Base-by-base conservation (phyloP, 2,113 vertebrate species). In the Clarias macrocephalus region DNA sequence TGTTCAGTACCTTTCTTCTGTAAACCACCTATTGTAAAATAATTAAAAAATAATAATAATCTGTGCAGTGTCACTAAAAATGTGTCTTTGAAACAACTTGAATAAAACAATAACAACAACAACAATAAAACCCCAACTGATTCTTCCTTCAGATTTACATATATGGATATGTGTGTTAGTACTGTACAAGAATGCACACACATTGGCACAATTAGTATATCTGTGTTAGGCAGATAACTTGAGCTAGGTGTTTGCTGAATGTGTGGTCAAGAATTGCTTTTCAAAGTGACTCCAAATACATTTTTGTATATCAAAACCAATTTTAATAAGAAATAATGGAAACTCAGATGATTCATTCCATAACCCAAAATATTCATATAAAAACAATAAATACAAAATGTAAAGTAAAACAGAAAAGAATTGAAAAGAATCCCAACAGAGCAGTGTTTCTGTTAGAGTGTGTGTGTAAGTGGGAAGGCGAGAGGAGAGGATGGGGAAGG, bases 171-270 rank as follows among this genome's bases (percentile, higher is more conserved):
- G 63, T 72, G 63, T 77, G 28, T 82, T 48, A 87, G 80, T 79
- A 68, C 57, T 88, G 75, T 75, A 56, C 76, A 80, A 28, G 68
- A 33, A 85, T 88, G 83, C 85, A 82, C 48, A 87, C 88, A 89
- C 84, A 75, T 52, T 86, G 83, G 75, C 52, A 60, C 76, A 82
- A 65, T 52, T 60, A 5, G 52, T 25, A 63, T 87, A 62, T 87
- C 84, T 92, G 91, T 88, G 89, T 33, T 16, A 87, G 89, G 30
- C 89, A 81, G 93, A 94, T 93, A 93, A 93, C 91, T 83, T 83
- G 66, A 86, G 54, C 73, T 63, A 80, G 90, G 86, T 85, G 87
- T 59, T 89, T 90, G 88, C 65, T 70, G 63, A 91, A 87, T 86
- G 87, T 80, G 90, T 90, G 89, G 92, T 94, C 92, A 93, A 91